A percentile compares a stretch with the other conserved stretches of the same genome.
These are phyloP conservation scores for Agrochola circellaris DNA, from an alignment of 2,888 invertebrate genomes.

Conservation along the genomic window DNA sequence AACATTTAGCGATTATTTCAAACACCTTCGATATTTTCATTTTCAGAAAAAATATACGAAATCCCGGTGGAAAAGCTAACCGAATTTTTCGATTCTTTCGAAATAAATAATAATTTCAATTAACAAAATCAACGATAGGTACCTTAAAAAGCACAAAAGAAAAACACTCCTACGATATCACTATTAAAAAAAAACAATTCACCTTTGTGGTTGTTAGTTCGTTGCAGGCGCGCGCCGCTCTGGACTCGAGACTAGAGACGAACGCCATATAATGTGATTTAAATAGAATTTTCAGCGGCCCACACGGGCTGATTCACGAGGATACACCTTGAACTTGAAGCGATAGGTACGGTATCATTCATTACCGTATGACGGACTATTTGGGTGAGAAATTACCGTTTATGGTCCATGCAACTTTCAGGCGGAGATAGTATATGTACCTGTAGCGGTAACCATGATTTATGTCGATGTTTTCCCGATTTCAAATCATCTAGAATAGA, in stretches of 20 bases:
- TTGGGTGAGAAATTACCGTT: conserved; percentile 40
- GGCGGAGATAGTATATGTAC: not conserved
- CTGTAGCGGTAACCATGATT: conserved; percentile 5
- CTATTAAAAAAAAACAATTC: conserved; percentile 58
- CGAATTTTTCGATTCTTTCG: not conserved
- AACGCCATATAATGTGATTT: conserved; percentile 80
- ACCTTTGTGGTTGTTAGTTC: conserved; percentile 78
- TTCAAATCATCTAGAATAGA: not conserved
- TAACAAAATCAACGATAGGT: not conserved
- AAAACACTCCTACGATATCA: conserved; percentile 16
- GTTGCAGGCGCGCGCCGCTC: conserved; percentile 89
- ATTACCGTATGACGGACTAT: conserved; percentile 46
- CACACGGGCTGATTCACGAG: conserved; percentile 85
- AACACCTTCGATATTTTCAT: conserved; percentile 1
- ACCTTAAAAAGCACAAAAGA: conserved; percentile 35
- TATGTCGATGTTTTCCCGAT: not conserved
- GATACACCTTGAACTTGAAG: conserved; percentile 88
- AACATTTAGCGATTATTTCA: conserved; percentile 12
- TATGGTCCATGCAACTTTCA: conserved; percentile 31
- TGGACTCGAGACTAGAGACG: conserved; percentile 80
- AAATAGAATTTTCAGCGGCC: conserved; percentile 89
- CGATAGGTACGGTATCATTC: conserved; percentile 66
- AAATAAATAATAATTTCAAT: conserved; percentile 4
- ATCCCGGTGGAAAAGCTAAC: not conserved
- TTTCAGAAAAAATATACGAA: not conserved